Percentiles rank a stretch among this genome's conserved stretches.
phyloP scores from a whole-genome alignment of 2,888 invertebrate species.

The Nipponacmea schrenckii region DNA sequence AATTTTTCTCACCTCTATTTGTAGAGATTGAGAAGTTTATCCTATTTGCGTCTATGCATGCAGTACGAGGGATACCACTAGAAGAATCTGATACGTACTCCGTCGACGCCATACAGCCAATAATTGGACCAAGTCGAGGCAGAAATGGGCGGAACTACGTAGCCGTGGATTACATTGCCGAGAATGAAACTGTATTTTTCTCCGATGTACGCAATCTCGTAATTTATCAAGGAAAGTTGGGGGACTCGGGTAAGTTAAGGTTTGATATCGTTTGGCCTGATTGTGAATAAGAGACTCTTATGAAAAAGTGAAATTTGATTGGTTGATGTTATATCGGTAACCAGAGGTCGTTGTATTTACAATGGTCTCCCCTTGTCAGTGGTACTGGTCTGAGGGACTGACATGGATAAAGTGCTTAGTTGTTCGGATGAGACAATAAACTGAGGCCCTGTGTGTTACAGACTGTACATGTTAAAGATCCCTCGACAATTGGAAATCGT shows the following conservation, averaged over 20 bases:
- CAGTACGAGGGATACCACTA: conserved; percentile 84
- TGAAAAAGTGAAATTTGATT: too few relatives aligned
- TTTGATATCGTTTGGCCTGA: background rate
- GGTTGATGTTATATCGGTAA: too few relatives aligned
- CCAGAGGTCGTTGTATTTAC: too few relatives aligned
- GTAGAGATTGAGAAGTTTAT: conserved; percentile 84
- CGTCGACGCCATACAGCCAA: conserved; percentile 91
- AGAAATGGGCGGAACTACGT: conserved; percentile 92
- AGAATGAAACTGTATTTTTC: conserved; percentile 91
- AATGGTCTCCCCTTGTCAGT: too few relatives aligned
- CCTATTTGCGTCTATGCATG: conserved; percentile 94
- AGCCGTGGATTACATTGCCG: conserved; percentile 91
- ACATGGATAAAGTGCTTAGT: too few relatives aligned
- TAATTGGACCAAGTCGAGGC: conserved; percentile 72
- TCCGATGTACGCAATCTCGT: conserved; percentile 84
- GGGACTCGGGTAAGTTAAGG: conserved; percentile 88
- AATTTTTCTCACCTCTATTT: conserved; percentile 30
- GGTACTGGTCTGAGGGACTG: too few relatives aligned
- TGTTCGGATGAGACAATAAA: too few relatives aligned
- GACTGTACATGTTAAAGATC: too few relatives aligned
- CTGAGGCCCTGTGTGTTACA: too few relatives aligned
- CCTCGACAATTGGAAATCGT: too few relatives aligned
- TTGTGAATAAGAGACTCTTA: too few relatives aligned
- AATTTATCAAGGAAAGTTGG: conserved; percentile 73
- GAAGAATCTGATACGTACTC: conserved; percentile 37